These are phyloP conservation scores for Peucedramus taeniatus DNA, from an alignment of 2,113 vertebrate genomes.

Conservation along the genomic window DNA sequence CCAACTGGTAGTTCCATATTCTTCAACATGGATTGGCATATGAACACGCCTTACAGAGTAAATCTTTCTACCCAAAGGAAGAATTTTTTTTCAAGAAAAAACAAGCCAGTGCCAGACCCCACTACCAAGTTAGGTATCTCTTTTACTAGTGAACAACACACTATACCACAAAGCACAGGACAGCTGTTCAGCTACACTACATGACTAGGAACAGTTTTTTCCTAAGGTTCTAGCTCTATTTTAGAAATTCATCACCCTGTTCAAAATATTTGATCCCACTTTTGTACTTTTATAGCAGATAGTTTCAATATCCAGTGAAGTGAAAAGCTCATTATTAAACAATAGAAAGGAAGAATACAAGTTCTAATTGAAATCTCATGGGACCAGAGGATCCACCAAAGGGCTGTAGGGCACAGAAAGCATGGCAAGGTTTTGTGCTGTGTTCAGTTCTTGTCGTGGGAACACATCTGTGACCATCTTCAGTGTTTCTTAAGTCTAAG, in stretches of 20 bases:
- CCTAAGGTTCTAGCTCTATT: neutral
- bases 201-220: neutral
- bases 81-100: neutral
- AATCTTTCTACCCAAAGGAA: neutral
- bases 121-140: neutral
- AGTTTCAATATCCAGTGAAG: neutral
- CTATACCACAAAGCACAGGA: neutral
- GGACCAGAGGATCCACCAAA: neutral
- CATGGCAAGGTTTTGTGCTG: neutral
- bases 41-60: neutral
- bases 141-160: neutral
- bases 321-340: constrained; percentile 1
- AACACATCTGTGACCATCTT: neutral
- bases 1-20: neutral
- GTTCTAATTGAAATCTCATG: neutral
- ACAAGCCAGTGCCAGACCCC: neutral
- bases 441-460: neutral
- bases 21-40: neutral
- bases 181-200: neutral
- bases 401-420: neutral
- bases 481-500: neutral
- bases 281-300: neutral
- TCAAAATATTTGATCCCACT: neutral
- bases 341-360: neutral
- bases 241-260: neutral